phyloP scores from a whole-genome alignment of 2,113 vertebrate genomes.

The Lampris incognitus region DNA sequence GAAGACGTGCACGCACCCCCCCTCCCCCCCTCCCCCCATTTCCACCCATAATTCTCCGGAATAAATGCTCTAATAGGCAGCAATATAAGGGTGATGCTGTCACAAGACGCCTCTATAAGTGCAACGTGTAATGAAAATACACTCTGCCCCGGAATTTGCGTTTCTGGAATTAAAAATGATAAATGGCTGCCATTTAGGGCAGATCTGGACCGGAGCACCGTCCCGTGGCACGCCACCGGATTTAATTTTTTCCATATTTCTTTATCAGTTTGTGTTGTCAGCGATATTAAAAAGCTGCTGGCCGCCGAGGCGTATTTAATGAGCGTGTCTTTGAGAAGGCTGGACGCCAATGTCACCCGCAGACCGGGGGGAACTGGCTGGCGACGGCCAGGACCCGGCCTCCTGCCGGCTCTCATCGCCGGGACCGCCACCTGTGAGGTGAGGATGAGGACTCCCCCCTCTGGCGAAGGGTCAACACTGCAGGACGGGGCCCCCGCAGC shows the following conservation, averaged over 20 bases:
- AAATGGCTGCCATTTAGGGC: conserved; percentile 71
- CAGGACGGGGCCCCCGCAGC: conserved; percentile 65
- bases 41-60: conserved; percentile 72
- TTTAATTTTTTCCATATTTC: conserved; percentile 72
- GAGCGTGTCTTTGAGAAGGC: conserved; percentile 49
- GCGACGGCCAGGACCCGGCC: conserved; percentile 70
- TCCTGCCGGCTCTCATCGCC: conserved; percentile 34
- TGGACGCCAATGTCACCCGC: conserved; percentile 74
- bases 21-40: conserved; percentile 41
- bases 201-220: conserved; percentile 60
- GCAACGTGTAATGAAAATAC: conserved; percentile 74
- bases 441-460: conserved; percentile 74
- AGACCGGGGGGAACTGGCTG: conserved; percentile 54
- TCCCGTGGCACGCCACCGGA: conserved; percentile 51
- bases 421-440: conserved; percentile 63
- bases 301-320: conserved; percentile 70
- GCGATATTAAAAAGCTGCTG: conserved; percentile 75
- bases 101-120: conserved; percentile 68
- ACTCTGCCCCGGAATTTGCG: conserved; percentile 65
- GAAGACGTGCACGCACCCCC: conserved; percentile 57
- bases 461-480: conserved; percentile 79
- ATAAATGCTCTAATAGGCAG: conserved; percentile 80
- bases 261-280: conserved; percentile 73
- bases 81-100: conserved; percentile 63
- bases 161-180: conserved; percentile 74